Base-by-base conservation (phyloP, 2,797 vertebrate genomes). In the Astyanax mexicanus region DNA sequence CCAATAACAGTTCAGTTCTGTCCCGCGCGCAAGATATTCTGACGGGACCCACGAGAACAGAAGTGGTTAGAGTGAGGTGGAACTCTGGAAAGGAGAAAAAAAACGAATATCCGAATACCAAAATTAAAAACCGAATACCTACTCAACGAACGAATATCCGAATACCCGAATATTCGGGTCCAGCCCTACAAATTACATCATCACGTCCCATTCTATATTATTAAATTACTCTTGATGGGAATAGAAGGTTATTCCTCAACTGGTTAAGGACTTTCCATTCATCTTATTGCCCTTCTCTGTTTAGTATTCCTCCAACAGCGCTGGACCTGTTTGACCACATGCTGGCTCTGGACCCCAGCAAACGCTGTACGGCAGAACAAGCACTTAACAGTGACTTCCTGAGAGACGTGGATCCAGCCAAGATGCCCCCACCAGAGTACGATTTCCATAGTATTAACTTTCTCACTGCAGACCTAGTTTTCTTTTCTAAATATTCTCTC, bases 351-450 rank as follows among this genome's bases (percentile, higher is more conserved):
- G 98, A 99, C 85, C 98, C 98, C 79, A 97, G 94, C 88, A 99
- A 96, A 82, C 97, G 98, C 66, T 99, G 98, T 69, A 95, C 96
- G 1, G 96, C 97, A 0, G 97, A 99, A 68, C 96, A 99, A 79
- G 97, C 98, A 17, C 87, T 99, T 82, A 92, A 93, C 84, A 98
- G 97, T 0, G 97, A 98, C 80, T 99, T 99, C 84, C 94, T 99
- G 29, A 93, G 92, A 80, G 98, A 99, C 0, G 96, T 99, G 79
- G 97, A 99, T 78, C 98, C 97, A 0, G 92, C 96, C 85, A 99
- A 98, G 90, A 99, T 99, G 97, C 96, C 97, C 62, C 97, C 97
- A n/a, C 98, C 98, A 19, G 98, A 99, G 98, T 99, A 95, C 72
- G 96, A 91, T 13, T 11, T 25, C 25, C 45, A 4, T 19, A 27